These are phyloP conservation scores for Lucifuga dentata DNA, from an alignment of 2,113 vertebrate species.

Conservation along the genomic window DNA sequence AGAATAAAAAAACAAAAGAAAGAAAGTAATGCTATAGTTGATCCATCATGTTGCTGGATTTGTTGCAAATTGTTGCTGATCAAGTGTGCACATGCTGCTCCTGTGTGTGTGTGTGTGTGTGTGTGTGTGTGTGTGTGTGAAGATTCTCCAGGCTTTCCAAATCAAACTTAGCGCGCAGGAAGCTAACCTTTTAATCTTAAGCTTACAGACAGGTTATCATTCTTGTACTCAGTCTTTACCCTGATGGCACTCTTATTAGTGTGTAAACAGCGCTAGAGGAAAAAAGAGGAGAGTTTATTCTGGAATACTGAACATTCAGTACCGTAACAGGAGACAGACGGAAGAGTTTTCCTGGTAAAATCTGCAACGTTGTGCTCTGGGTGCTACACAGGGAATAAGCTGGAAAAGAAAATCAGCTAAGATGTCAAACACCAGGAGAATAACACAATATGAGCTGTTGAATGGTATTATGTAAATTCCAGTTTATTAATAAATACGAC, in stretches of 20 bases:
- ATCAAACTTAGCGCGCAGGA: conserved; percentile 43
- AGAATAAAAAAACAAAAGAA: neutral
- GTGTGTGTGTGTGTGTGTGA: no score
- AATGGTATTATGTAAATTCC: neutral
- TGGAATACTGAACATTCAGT: neutral
- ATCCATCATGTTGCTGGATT: neutral
- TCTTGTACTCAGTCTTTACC: conserved; percentile 16
- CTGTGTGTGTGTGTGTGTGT: no score
- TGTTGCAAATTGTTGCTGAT: conserved; percentile 39
- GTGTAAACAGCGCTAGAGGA: conserved; percentile 17
- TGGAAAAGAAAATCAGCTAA: conserved; percentile 2
- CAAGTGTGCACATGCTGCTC: no score
- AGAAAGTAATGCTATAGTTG: neutral
- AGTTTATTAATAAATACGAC: neutral
- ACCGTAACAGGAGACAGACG: neutral
- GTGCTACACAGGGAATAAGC: neutral
- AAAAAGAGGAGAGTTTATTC: neutral
- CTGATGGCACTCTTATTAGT: conserved; percentile 13
- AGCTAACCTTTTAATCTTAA: conserved; percentile 50
- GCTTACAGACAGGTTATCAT: conserved; percentile 26
- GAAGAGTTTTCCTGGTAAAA: neutral
- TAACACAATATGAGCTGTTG: conserved; percentile 6
- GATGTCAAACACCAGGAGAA: neutral
- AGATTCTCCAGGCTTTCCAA: conserved; percentile 58
- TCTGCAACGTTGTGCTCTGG: neutral